Conservation (phyloP, 2,888 invertebrate genomes). For the Hirtodrosophila histrioides region DNA sequence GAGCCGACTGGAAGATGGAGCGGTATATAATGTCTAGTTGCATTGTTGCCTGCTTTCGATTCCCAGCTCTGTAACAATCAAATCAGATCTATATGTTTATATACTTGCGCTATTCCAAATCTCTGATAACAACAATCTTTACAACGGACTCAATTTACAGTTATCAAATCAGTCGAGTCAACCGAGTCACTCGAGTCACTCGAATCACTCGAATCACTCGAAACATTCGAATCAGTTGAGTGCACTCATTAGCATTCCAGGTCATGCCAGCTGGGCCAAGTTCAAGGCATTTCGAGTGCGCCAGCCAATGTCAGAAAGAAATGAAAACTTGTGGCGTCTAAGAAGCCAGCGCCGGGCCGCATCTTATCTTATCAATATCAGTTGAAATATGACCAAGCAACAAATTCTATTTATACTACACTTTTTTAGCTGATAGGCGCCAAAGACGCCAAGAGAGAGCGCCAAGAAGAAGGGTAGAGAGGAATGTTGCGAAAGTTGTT, state of each 20-base stretch:
- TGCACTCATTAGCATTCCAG: conserved; percentile 32
- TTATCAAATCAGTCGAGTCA: too few species aligned
- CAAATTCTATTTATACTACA: conserved; percentile 45
- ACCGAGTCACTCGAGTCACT: not conserved
- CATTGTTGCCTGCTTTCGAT: too few species aligned
- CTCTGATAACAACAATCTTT: too few species aligned
- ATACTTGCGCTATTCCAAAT: too few species aligned
- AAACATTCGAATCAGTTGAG: conserved; percentile 1
- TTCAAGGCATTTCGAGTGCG: conserved; percentile 45
- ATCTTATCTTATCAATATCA: conserved; percentile 51
- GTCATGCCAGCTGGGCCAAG: conserved; percentile 25
- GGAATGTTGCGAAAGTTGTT: not conserved
- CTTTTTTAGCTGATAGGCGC: not conserved
- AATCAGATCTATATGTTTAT: too few species aligned
- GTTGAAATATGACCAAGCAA: conserved; percentile 28
- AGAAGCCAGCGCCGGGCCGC: conserved; percentile 25
- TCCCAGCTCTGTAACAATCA: too few species aligned
- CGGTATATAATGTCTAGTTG: too few species aligned
- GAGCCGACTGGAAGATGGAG: too few species aligned
- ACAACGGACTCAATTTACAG: too few species aligned
- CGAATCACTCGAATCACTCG: too few species aligned
- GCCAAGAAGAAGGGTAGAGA: not conserved
- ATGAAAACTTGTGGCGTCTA: conserved; percentile 23
- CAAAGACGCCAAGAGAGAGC: not conserved
- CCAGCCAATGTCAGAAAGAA: conserved; percentile 10